A percentile compares a stretch with the other conserved stretches of the same genome.
These are phyloP conservation scores for Benitochromis conjunctus DNA, from an alignment of 2,113 vertebrate species.

Conservation along the genomic window DNA sequence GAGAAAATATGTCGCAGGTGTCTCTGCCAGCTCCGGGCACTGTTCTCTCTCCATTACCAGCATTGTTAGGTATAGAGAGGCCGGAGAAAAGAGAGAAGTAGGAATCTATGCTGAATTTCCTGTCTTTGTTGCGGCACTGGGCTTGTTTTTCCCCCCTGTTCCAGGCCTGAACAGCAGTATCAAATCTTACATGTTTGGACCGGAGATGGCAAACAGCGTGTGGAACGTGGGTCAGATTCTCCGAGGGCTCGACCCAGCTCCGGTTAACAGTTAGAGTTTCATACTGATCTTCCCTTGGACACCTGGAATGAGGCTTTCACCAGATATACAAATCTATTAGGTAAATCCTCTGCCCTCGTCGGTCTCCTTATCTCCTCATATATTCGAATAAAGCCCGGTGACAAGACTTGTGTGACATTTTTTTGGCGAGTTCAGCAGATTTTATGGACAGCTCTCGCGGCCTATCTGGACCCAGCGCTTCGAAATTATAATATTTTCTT, in stretches of 20 bases:
- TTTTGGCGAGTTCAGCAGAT: conserved; percentile 25
- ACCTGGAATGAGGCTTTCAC: conserved; percentile 34
- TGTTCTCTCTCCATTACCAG: conserved; percentile 75
- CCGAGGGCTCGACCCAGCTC: conserved; percentile 15
- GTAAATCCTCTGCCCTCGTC: conserved; percentile 61
- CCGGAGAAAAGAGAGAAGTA: conserved; percentile 69
- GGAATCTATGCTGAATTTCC: conserved; percentile 73
- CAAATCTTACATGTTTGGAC: conserved; percentile 72
- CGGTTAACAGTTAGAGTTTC: conserved; percentile 37
- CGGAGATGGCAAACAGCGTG: conserved; percentile 47
- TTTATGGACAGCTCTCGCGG: not conserved
- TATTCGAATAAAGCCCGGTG: conserved; percentile 47
- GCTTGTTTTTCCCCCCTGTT: conserved; percentile 73
- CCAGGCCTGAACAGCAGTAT: conserved; percentile 67
- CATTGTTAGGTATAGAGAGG: conserved; percentile 63
- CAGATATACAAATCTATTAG: conserved; percentile 63
- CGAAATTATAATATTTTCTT: not conserved
- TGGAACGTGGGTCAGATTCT: conserved; percentile 45
- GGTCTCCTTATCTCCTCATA: not conserved
- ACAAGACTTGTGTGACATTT: conserved; percentile 18
- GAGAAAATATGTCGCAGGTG: conserved; percentile 75
- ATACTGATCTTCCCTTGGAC: conserved; percentile 41
- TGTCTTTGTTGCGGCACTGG: conserved; percentile 67
- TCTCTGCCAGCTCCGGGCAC: conserved; percentile 72
- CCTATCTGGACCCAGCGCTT: not conserved